phyloP scores from a whole-genome alignment of 2,113 vertebrate species.

The Cervus canadensis region DNA sequence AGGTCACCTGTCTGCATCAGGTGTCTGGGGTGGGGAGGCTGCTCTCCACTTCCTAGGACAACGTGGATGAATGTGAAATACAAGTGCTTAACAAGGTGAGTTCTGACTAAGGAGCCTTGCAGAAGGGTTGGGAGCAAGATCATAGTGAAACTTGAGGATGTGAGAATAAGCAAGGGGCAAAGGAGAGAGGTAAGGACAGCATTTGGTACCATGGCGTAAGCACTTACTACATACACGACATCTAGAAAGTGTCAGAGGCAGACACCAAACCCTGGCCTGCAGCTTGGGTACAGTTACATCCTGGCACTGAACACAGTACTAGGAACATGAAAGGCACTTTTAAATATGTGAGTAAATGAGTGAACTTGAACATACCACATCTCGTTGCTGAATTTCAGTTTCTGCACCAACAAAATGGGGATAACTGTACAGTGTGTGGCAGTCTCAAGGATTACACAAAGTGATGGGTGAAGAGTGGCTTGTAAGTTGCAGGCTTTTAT shows the following conservation, averaged over 20 bases:
- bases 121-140: not conserved
- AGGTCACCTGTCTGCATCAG: not conserved
- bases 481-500: not conserved
- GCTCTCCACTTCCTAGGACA: not conserved
- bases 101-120: not conserved
- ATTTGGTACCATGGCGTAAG: rapidly evolving
- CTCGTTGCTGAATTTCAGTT: not conserved
- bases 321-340: not conserved
- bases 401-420: not conserved
- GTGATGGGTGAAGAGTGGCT: not conserved
- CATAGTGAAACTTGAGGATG: not conserved
- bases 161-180: not conserved
- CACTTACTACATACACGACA: not conserved
- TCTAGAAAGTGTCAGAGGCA: not conserved
- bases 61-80: not conserved
- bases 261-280: not conserved
- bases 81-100: not conserved
- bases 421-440: not conserved
- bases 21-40: not conserved
- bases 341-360: not conserved
- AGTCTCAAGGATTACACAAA: not conserved
- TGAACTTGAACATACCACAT: not conserved
- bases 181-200: not conserved
- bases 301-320: not conserved
- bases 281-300: not conserved